phyloP scores from a whole-genome alignment of 2,888 invertebrate genomes.

The Emesis furor region DNA sequence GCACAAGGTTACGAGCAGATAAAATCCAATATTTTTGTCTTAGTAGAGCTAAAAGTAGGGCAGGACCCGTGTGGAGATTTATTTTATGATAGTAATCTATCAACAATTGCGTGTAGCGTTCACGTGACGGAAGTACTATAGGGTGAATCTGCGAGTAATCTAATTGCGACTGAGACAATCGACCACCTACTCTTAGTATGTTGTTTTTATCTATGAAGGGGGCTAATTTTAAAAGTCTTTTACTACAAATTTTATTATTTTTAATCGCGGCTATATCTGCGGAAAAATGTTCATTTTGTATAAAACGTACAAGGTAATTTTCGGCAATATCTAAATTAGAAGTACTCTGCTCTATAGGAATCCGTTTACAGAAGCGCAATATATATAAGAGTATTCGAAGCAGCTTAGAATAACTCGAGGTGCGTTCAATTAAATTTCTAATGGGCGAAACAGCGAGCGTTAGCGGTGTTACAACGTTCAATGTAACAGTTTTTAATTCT shows the following conservation, averaged over 20 bases:
- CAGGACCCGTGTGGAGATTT: neutral
- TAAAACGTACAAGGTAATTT: neutral
- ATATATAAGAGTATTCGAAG: neutral
- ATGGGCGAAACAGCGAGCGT: neutral
- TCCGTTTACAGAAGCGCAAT: neutral
- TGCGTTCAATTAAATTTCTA: neutral
- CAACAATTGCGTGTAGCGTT: neutral
- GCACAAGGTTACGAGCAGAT: neutral
- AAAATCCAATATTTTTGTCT: neutral
- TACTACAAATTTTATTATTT: neutral
- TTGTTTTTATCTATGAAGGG: neutral
- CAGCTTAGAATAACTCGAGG: neutral
- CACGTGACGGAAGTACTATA: neutral
- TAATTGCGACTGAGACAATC: constrained; percentile 17
- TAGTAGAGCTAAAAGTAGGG: neutral
- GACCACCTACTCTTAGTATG: constrained; percentile 14
- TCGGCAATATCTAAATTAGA: neutral
- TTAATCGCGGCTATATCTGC: neutral
- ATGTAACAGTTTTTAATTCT: neutral
- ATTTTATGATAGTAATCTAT: neutral
- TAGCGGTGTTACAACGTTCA: neutral
- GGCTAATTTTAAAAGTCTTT: neutral
- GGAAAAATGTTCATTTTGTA: neutral
- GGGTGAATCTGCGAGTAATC: constrained; percentile 22
- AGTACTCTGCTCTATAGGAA: neutral